phyloP scores from a whole-genome alignment of 2,888 invertebrate genomes.

The Leucophenga montana region DNA sequence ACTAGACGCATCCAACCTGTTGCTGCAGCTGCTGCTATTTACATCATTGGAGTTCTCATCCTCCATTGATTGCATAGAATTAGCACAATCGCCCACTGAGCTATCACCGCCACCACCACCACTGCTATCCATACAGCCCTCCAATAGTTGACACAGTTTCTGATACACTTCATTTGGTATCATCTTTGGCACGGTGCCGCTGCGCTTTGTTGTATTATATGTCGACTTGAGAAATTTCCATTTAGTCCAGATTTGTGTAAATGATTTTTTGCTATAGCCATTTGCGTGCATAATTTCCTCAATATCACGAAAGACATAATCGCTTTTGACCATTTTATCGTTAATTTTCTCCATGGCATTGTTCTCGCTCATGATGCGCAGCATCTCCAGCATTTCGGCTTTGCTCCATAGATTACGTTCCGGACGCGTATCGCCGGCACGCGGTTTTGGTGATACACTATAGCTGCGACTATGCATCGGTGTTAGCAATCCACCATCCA shows the following conservation, averaged over 20 bases:
- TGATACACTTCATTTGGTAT: slow-evolving; percentile 66
- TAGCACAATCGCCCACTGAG: slow-evolving; percentile 50
- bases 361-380: slow-evolving; percentile 67
- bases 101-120: slow-evolving; percentile 36
- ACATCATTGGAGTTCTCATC: slow-evolving; percentile 46
- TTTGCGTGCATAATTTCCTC: slow-evolving; percentile 68
- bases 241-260: slow-evolving; percentile 72
- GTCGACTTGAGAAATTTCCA: slow-evolving; percentile 73
- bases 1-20: slow-evolving; percentile 27
- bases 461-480: slow-evolving; percentile 53
- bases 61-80: slow-evolving; percentile 55
- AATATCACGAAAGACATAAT: slow-evolving; percentile 68
- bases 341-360: slow-evolving; percentile 67
- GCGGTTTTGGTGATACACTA: slow-evolving; percentile 22
- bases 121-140: slow-evolving; percentile 31
- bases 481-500: slow-evolving; percentile 59
- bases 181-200: slow-evolving; percentile 68
- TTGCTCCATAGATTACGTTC: slow-evolving; percentile 72
- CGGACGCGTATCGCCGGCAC: slow-evolving; percentile 50
- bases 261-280: slow-evolving; percentile 70
- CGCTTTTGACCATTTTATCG: slow-evolving; percentile 70
- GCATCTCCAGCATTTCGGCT: slow-evolving; percentile 69
- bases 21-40: neutral
- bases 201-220: slow-evolving; percentile 70
- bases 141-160: slow-evolving; percentile 63